Evolutionary conservation across 23 tunicate species (phyloP).

Genomic region (Oikopleura albicans): DNA sequence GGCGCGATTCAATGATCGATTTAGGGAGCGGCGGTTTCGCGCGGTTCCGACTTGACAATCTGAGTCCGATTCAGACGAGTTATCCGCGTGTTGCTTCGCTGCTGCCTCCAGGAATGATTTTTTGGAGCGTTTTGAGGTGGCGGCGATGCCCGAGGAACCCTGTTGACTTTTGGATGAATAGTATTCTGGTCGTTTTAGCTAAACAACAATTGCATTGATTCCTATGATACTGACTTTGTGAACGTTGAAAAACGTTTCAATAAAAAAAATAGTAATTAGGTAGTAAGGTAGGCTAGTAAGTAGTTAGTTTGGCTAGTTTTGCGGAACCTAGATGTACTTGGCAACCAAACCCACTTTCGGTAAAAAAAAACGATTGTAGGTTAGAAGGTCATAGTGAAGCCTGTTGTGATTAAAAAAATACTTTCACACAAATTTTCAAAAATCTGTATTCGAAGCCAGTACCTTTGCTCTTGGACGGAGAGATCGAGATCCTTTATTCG

Average conservation of each 20-base stretch:
- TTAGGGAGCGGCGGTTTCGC: background rate
- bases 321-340: no score
- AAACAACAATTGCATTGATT: background rate
- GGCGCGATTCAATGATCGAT: background rate
- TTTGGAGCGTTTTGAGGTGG: background rate
- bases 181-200: background rate
- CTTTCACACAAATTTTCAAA: background rate
- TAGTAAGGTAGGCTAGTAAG: no score
- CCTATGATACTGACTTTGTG: no score
- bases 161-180: background rate
- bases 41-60: no score
- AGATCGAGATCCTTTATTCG: constrained; percentile 16
- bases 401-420: background rate
- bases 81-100: background rate
- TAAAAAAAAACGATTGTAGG: background rate
- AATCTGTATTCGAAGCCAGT: background rate
- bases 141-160: background rate
- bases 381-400: background rate
- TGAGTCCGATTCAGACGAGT: background rate
- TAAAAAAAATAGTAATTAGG: no score
- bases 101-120: no score
- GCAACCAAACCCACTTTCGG: no score
- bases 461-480: background rate
- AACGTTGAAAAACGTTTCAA: no score
- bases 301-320: no score